These are phyloP conservation scores for Tenthredo scrophulariae DNA, from an alignment of 2,888 invertebrate species.

Conservation along the genomic window DNA sequence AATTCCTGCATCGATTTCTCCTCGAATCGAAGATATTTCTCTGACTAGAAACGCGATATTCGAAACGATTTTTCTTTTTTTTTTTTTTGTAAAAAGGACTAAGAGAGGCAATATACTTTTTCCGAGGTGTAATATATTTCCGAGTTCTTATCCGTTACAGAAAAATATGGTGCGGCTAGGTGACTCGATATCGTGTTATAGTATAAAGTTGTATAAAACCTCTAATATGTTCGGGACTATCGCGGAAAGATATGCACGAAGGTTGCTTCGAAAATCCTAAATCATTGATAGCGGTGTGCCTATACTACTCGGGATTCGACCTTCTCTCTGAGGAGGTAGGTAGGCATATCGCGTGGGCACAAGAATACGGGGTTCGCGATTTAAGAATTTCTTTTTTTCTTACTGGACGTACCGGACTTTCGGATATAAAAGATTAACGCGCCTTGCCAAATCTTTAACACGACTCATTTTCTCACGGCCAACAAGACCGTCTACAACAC, in stretches of 20 bases:
- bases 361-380: background rate
- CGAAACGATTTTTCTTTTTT: too few species aligned
- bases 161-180: background rate
- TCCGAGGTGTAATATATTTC: background rate
- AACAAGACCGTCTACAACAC: conserved; percentile 31
- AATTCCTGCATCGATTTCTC: too few species aligned
- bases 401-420: background rate
- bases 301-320: background rate
- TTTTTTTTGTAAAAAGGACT: background rate
- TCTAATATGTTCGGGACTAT: conserved; percentile 51
- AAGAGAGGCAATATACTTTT: background rate
- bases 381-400: conserved; percentile 16
- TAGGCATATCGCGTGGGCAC: conserved; percentile 27
- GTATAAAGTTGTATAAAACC: conserved; percentile 35
- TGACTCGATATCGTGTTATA: background rate
- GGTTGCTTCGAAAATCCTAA: conserved; percentile 54
- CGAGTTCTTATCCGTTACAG: background rate
- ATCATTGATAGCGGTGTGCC: conserved; percentile 54
- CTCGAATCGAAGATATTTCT: background rate
- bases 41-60: background rate
- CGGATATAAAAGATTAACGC: conserved; percentile 38
- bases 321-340: background rate
- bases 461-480: conserved; percentile 21
- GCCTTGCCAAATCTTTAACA: conserved; percentile 38
- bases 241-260: conserved; percentile 46